Conservation (phyloP, 2,113 vertebrate genomes). For the Platysternon megacephalum region DNA sequence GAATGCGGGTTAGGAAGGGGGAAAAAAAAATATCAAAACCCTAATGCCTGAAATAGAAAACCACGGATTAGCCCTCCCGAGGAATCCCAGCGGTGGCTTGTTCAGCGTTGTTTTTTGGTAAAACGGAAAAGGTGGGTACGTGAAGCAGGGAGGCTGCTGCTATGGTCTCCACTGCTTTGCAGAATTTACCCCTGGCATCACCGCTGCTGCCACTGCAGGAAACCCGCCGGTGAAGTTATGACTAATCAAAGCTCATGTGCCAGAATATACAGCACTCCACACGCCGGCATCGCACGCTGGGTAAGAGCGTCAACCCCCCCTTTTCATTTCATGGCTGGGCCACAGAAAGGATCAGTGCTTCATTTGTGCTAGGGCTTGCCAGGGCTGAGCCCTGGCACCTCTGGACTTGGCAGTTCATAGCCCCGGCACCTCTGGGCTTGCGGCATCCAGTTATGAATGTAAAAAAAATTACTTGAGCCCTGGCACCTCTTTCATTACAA, state of each 20-base stretch:
- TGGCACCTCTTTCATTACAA: too few relatives aligned
- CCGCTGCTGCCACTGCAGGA: background rate
- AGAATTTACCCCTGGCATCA: background rate
- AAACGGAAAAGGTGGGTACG: accelerated
- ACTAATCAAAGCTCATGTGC: background rate
- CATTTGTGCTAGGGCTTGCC: too few relatives aligned
- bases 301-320: background rate
- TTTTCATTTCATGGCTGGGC: background rate
- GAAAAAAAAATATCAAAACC: background rate
- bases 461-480: too few relatives aligned
- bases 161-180: background rate
- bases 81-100: accelerated
- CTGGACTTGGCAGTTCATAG: too few relatives aligned
- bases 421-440: too few relatives aligned
- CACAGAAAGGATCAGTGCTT: background rate
- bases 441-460: too few relatives aligned
- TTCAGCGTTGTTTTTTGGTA: background rate
- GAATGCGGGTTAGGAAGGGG: background rate
- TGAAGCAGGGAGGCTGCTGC: background rate
- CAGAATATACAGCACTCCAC: background rate
- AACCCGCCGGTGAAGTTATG: background rate
- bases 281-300: background rate
- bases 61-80: accelerated
- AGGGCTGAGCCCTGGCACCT: too few relatives aligned
- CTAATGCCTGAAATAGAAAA: background rate